Conservation (phyloP, 1,140 invertebrate species). For the Triops longicaudatus region DNA sequence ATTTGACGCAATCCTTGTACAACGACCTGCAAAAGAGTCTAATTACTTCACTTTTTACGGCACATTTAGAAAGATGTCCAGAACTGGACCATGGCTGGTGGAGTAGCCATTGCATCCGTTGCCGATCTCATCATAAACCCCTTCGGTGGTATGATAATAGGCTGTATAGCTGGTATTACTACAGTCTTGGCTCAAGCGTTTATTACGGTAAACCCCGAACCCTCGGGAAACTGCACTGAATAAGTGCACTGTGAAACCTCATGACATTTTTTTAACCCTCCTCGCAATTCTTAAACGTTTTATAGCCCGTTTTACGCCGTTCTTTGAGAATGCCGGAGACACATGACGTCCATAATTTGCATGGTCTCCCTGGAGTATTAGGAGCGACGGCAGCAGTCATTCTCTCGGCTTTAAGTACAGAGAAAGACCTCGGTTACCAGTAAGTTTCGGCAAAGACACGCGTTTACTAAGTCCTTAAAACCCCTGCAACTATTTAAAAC, state of each 20-base stretch:
- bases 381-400: slow-evolving; percentile 69
- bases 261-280: too few species aligned
- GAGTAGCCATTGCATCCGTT: slow-evolving; percentile 48
- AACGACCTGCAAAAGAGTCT: background rate
- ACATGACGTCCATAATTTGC: slow-evolving; percentile 90
- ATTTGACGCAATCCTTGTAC: background rate
- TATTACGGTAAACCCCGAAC: background rate
- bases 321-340: slow-evolving; percentile 71
- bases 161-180: background rate
- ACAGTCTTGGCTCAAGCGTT: background rate
- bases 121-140: slow-evolving; percentile 48
- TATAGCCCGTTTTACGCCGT: slow-evolving; percentile 6
- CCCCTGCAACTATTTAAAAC: background rate
- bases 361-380: slow-evolving; percentile 85
- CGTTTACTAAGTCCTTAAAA: background rate
- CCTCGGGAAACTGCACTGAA: too few species aligned
- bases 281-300: background rate
- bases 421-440: slow-evolving; percentile 43
- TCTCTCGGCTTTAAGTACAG: slow-evolving; percentile 60
- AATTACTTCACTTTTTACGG: background rate
- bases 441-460: slow-evolving; percentile 30
- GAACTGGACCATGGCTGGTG: slow-evolving; percentile 38
- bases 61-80: slow-evolving; percentile 32
- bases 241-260: too few species aligned
- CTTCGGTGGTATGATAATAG: slow-evolving; percentile 44